These are phyloP conservation scores for Thaleichthys pacificus DNA, from an alignment of 2,797 vertebrate species.

Conservation along the genomic window DNA sequence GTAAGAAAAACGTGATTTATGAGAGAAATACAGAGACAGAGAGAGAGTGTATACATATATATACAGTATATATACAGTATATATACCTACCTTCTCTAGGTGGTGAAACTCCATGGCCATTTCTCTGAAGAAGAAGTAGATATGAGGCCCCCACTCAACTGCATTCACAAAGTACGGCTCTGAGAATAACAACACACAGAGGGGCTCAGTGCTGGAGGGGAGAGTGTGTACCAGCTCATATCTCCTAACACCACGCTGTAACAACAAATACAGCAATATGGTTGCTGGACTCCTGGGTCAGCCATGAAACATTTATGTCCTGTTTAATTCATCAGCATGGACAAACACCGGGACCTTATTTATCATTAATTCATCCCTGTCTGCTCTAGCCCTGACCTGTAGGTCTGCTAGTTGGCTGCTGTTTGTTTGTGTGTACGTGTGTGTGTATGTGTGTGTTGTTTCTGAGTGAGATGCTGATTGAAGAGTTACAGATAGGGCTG, in stretches of 20 bases:
- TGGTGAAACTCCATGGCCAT: constrained; percentile 98
- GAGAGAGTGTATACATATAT: not conserved
- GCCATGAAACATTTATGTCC: constrained; percentile 63
- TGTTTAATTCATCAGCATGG: constrained; percentile 57
- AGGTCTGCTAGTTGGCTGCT: not conserved
- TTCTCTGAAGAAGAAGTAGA: constrained; percentile 98
- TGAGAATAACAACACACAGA: constrained; percentile 56
- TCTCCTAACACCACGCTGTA: constrained; percentile 37
- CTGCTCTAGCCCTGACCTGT: constrained; percentile 45
- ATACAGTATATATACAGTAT: not conserved
- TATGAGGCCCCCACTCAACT: constrained; percentile 91
- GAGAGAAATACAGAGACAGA: constrained; percentile 1
- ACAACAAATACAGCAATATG: constrained; percentile 50
- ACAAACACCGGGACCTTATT: constrained; percentile 55
- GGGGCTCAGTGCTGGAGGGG: constrained; percentile 12
- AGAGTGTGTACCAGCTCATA: not conserved
- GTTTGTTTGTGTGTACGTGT: not conserved
- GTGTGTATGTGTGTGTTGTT: not conserved
- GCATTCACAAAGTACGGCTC: constrained; percentile 95
- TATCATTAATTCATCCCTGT: constrained; percentile 59
- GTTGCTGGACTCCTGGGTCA: constrained; percentile 34
- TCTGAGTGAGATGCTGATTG: too few species aligned
- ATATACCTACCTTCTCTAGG: constrained; percentile 85
- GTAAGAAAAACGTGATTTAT: not conserved
- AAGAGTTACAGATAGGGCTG: not conserved